Conservation (phyloP, 2,797 vertebrate species). For the Xerus rutilus region DNA sequence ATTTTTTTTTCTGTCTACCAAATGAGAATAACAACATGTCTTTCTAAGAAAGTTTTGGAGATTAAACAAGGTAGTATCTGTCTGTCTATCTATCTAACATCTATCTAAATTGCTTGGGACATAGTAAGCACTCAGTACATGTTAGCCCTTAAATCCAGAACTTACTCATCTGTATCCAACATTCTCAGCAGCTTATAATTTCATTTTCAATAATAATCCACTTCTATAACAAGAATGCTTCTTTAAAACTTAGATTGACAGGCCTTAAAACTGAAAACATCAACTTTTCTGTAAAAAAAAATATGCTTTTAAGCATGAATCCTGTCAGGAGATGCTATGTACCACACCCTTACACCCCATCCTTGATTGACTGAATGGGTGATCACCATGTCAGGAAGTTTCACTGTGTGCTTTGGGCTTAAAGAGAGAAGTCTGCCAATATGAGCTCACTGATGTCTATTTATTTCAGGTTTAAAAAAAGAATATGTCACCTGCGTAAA, state of each 20-base stretch:
- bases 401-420: not conserved
- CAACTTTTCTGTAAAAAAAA: not conserved
- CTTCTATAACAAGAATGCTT: not conserved
- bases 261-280: not conserved
- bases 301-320: not conserved
- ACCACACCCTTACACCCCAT: not conserved
- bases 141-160: not conserved
- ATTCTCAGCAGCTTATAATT: not conserved
- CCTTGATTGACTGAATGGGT: not conserved
- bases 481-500: not conserved
- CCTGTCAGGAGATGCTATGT: not conserved
- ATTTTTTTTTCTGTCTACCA: not conserved
- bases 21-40: not conserved
- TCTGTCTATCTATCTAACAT: not conserved
- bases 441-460: conserved; percentile 11
- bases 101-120: not conserved
- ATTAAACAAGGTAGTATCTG: not conserved
- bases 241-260: conserved; percentile 5
- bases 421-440: not conserved
- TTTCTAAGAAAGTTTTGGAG: not conserved
- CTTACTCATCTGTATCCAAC: not conserved
- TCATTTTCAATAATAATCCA: not conserved
- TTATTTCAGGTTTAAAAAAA: conserved; percentile 34
- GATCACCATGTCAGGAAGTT: not conserved
- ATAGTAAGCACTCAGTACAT: not conserved